phyloP scores from a whole-genome alignment of 2,888 invertebrate genomes.

The Rhingia campestris region DNA sequence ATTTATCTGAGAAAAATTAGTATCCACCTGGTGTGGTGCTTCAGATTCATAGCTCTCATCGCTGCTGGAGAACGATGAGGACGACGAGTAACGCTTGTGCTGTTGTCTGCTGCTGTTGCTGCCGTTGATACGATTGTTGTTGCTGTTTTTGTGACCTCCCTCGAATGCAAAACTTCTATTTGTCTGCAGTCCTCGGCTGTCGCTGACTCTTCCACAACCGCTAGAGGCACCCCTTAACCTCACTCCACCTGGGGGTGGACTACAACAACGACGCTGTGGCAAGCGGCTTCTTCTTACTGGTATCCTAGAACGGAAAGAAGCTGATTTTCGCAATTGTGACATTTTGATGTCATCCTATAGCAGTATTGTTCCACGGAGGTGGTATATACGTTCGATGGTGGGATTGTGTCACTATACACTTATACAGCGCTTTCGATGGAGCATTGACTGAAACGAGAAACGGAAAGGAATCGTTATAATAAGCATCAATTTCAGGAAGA shows the following conservation, averaged over 20 bases:
- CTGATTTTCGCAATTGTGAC: constrained; percentile 78
- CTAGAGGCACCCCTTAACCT: constrained; percentile 59
- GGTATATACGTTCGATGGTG: constrained; percentile 7
- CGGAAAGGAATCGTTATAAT: constrained; percentile 30
- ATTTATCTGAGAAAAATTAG: constrained; percentile 56
- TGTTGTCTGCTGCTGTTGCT: constrained; percentile 34
- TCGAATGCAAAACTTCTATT: constrained; percentile 73
- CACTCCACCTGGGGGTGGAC: constrained; percentile 74
- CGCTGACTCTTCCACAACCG: constrained; percentile 50
- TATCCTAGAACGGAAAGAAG: constrained; percentile 78
- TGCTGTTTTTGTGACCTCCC: constrained; percentile 53
- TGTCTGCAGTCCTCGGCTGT: constrained; percentile 65
- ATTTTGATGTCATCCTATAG: constrained; percentile 76
- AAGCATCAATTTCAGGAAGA: constrained; percentile 24
- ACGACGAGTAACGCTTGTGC: constrained; percentile 75
- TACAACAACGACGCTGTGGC: constrained; percentile 76
- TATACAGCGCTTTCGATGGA: constrained; percentile 18
- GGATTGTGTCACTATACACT: background rate
- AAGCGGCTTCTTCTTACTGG: constrained; percentile 77
- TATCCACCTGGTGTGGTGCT: constrained; percentile 77
- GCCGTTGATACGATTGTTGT: constrained; percentile 34
- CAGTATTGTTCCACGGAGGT: constrained; percentile 60
- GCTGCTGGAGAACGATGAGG: constrained; percentile 77
- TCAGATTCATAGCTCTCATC: constrained; percentile 78
- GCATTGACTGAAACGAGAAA: constrained; percentile 51